Evolutionary conservation across 2,113 vertebrate genomes (phyloP).

Genomic region (Otus sunia): DNA sequence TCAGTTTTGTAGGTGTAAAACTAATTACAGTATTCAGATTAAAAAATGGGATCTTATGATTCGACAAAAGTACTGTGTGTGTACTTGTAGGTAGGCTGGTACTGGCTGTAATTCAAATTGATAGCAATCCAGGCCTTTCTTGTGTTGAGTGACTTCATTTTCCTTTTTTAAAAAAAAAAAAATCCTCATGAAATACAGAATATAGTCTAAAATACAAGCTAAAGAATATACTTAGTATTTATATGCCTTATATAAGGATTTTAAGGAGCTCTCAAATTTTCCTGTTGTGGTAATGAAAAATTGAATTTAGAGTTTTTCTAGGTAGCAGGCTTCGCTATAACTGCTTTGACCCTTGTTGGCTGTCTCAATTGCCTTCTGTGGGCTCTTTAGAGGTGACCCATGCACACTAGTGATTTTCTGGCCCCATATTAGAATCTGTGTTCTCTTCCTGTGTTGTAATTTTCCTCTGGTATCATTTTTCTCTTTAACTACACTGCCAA

Average conservation of each 20-base stretch:
- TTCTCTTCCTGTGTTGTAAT: background rate
- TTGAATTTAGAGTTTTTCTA: background rate
- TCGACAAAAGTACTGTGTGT: background rate
- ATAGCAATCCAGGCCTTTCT: background rate
- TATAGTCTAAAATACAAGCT: background rate
- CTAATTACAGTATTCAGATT: background rate
- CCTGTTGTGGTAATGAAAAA: background rate
- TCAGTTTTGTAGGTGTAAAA: background rate
- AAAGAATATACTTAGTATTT: background rate
- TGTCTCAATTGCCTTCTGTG: background rate
- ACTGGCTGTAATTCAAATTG: background rate
- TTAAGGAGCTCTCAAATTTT: background rate
- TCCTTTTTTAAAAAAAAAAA: background rate
- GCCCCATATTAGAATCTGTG: background rate
- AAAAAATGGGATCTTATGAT: background rate
- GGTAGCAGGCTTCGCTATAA: background rate
- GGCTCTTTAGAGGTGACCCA: background rate
- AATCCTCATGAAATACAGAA: background rate
- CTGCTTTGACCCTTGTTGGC: background rate
- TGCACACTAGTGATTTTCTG: background rate
- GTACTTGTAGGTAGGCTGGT: background rate
- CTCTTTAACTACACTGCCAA: background rate
- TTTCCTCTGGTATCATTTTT: background rate
- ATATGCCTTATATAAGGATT: background rate
- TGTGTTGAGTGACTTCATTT: accelerated